A percentile compares a stretch with the other conserved stretches of the same genome.
Evolutionary conservation across 2,888 invertebrate species (phyloP).

Genomic region (Metalampra italica): DNA sequence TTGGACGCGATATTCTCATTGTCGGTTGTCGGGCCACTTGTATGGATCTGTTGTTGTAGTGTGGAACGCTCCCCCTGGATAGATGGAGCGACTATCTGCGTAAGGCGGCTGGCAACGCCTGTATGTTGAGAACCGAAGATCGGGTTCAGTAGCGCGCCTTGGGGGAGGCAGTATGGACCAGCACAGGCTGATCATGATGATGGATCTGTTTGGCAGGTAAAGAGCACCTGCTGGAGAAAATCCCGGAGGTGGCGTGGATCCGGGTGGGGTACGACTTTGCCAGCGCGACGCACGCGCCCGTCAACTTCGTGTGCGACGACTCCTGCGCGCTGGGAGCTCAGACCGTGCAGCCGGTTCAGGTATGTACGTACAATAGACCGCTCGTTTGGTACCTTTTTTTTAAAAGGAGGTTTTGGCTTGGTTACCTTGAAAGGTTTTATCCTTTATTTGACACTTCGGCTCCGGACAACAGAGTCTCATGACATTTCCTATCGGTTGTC

Average conservation of each 20-base stretch:
- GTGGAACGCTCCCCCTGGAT: too few relatives aligned
- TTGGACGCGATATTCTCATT: too few relatives aligned
- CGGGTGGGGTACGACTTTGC: constrained; percentile 47
- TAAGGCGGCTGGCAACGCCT: too few relatives aligned
- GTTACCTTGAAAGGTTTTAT: not conserved
- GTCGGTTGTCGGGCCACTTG: not conserved
- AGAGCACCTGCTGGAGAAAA: constrained; percentile 48
- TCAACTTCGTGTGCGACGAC: constrained; percentile 43
- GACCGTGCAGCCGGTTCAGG: constrained; percentile 50
- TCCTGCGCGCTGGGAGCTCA: constrained; percentile 35
- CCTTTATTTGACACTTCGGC: not conserved
- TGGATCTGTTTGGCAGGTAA: constrained; percentile 34
- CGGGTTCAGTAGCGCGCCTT: too few relatives aligned
- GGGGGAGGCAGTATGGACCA: too few relatives aligned
- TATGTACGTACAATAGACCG: constrained; percentile 19
- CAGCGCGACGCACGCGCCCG: constrained; percentile 57
- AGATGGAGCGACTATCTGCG: too few relatives aligned
- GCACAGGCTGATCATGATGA: too few relatives aligned
- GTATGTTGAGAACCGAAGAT: too few relatives aligned
- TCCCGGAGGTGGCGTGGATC: constrained; percentile 34
- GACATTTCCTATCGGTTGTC: too few relatives aligned
- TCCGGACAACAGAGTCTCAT: not conserved
- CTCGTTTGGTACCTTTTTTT: too few relatives aligned
- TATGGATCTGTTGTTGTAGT: too few relatives aligned
- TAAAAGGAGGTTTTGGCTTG: not conserved